These are phyloP conservation scores for Musca domestica DNA, from an alignment of 1,140 invertebrate genomes.

Conservation along the genomic window DNA sequence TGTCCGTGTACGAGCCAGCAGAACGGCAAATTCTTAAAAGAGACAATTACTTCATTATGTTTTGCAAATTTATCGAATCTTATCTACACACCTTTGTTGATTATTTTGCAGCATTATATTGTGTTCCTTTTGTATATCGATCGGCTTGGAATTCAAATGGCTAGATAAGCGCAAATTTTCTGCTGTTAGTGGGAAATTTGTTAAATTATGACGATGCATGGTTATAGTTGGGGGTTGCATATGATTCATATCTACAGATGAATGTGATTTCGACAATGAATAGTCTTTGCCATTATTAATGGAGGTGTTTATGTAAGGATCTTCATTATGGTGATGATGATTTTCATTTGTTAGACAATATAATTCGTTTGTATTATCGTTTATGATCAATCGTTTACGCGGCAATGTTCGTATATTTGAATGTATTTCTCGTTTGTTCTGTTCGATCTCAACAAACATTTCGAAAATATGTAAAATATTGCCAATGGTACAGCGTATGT, in stretches of 20 bases:
- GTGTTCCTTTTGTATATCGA: constrained; percentile 13
- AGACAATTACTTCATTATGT: not conserved
- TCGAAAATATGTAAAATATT: constrained; percentile 63
- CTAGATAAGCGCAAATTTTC: constrained; percentile 39
- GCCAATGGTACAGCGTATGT: constrained; percentile 71
- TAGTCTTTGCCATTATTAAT: constrained; percentile 12
- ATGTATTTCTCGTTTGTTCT: constrained; percentile 33
- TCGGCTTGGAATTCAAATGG: constrained; percentile 41
- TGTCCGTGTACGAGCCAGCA: constrained; percentile 48
- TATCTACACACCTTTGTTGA: constrained; percentile 37
- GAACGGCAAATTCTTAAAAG: constrained; percentile 39
- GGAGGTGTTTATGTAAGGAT: not conserved
- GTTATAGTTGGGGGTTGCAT: constrained; percentile 38
- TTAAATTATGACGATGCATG: constrained; percentile 36
- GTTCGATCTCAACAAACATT: constrained; percentile 40
- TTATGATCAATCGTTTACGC: constrained; percentile 23
- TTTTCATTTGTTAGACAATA: not conserved
- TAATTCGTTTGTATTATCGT: constrained; percentile 1
- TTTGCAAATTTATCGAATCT: not conserved
- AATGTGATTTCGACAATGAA: constrained; percentile 41
- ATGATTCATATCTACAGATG: constrained; percentile 49
- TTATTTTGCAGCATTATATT: not conserved
- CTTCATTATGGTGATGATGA: not conserved
- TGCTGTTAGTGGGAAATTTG: constrained; percentile 37
- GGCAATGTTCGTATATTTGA: constrained; percentile 3